phyloP scores from a whole-genome alignment of 2,113 vertebrate genomes.

The Spizaetus ornatus region DNA sequence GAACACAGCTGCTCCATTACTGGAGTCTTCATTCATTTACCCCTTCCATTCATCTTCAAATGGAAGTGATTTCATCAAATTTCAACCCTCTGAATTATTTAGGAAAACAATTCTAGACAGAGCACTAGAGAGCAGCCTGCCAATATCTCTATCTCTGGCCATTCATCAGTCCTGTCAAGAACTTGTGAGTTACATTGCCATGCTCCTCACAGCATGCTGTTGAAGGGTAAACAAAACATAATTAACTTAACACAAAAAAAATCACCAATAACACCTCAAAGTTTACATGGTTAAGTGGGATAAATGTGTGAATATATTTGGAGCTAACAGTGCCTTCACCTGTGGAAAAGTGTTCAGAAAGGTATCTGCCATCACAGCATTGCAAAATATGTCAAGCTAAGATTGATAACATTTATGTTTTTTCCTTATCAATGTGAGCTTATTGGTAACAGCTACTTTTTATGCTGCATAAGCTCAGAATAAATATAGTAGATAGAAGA shows the following conservation, averaged over 20 bases:
- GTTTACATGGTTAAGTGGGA: slow-evolving; percentile 37
- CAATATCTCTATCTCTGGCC: slow-evolving; percentile 56
- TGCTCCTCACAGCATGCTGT: neutral
- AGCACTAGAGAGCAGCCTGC: slow-evolving; percentile 35
- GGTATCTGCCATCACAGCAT: neutral
- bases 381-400: neutral
- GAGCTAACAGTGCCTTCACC: neutral
- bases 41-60: slow-evolving; percentile 32
- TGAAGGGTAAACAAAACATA: slow-evolving; percentile 54
- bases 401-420: neutral
- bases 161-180: slow-evolving; percentile 58
- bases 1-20: neutral
- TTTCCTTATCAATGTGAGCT: neutral
- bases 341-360: neutral
- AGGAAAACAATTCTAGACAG: slow-evolving; percentile 55
- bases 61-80: slow-evolving; percentile 63
- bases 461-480: neutral
- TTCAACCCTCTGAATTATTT: slow-evolving; percentile 61
- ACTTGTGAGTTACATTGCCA: neutral
- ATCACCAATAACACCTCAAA: neutral
- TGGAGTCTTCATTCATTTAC: slow-evolving; percentile 21
- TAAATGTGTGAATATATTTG: neutral
- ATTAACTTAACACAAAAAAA: slow-evolving; percentile 45
- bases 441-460: neutral
- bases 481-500: neutral